phyloP scores from a whole-genome alignment of 2,797 vertebrate species.

The Bovichtus variegatus region DNA sequence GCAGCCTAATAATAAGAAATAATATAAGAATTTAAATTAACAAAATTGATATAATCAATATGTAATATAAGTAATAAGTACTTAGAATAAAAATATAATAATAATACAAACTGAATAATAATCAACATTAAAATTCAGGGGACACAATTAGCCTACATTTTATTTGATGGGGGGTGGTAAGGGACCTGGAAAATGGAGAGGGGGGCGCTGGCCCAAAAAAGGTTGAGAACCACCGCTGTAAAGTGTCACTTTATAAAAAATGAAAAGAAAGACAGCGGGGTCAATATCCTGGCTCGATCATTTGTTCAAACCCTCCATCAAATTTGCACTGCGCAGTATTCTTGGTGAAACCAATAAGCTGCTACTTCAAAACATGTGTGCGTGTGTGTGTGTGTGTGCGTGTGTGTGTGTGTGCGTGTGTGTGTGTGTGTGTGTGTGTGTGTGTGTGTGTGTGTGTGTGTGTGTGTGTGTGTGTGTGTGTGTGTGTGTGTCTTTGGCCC shows the following conservation, averaged over 20 bases:
- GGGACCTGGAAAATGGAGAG: too few species aligned
- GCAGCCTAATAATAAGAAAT: too few species aligned
- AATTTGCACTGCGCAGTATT: constrained; percentile 23
- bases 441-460: not conserved
- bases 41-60: too few species aligned
- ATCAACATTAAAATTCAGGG: too few species aligned
- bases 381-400: constrained; percentile 1
- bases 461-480: constrained; percentile 10
- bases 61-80: too few species aligned
- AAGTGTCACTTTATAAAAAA: constrained; percentile 10
- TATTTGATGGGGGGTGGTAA: too few species aligned
- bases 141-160: too few species aligned
- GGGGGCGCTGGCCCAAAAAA: too few species aligned
- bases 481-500: constrained; percentile 19
- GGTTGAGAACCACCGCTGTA: too few species aligned
- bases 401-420: not conserved
- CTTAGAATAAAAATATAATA: too few species aligned
- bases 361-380: not conserved
- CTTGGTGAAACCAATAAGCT: constrained; percentile 26
- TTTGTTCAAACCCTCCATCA: constrained; percentile 19
- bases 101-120: too few species aligned
- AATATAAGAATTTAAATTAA: too few species aligned
- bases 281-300: constrained; percentile 2
- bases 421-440: not conserved
- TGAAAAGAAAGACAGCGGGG: constrained; percentile 13